Evolutionary conservation across 2,888 invertebrate species (phyloP).

Genomic region (Gymnocheta viridis): DNA sequence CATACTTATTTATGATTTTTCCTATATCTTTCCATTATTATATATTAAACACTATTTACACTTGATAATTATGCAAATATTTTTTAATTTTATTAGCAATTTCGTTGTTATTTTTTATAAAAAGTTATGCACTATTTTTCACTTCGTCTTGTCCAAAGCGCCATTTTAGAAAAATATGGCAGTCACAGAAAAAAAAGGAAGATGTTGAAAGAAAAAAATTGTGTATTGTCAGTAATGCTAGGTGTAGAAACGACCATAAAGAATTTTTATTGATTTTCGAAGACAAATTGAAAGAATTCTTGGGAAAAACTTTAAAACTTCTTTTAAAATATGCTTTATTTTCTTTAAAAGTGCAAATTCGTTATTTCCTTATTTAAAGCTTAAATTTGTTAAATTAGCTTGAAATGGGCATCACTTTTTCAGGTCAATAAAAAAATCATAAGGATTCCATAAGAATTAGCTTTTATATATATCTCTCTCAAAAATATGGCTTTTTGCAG

Average conservation of each 20-base stretch:
- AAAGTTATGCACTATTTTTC: conserved; percentile 64
- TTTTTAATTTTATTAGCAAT: conserved; percentile 53
- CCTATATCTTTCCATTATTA: conserved; percentile 64
- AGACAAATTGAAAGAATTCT: neutral
- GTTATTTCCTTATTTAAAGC: neutral
- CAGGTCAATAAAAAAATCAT: conserved; percentile 20
- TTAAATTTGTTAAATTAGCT: neutral
- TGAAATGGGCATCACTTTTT: conserved; percentile 47
- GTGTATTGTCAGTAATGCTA: conserved; percentile 47
- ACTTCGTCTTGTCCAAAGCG: conserved; percentile 71
- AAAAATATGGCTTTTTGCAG: neutral
- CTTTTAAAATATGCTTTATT: neutral
- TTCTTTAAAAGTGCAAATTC: neutral
- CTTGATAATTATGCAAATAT: conserved; percentile 68
- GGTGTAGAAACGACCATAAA: conserved; percentile 49
- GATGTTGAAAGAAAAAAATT: conserved; percentile 51
- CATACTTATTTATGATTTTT: conserved; percentile 57
- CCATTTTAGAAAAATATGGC: conserved; percentile 73
- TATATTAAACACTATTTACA: conserved; percentile 66
- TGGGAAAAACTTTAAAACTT: neutral
- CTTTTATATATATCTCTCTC: neutral
- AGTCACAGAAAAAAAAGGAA: conserved; percentile 54
- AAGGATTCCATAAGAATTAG: conserved; percentile 26
- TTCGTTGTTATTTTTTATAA: conserved; percentile 69
- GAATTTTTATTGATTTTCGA: conserved; percentile 63